phyloP scores from a whole-genome alignment of 1,140 invertebrate species.

The Brachystomella parvula region DNA sequence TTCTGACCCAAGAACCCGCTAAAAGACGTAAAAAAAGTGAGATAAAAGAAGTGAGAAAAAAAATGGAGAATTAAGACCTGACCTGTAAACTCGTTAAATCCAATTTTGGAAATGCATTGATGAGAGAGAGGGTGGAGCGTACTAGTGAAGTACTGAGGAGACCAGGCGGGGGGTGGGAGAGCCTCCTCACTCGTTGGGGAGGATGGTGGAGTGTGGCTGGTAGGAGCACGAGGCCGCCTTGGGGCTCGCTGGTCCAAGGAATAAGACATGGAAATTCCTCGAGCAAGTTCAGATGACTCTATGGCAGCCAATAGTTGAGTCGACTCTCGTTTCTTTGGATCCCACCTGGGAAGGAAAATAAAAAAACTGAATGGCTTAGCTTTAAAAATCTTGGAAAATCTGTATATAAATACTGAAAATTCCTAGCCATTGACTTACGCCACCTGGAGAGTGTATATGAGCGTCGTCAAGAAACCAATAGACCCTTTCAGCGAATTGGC shows the following conservation, averaged over 20 bases:
- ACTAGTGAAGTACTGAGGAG: constrained; percentile 48
- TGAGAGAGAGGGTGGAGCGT: constrained; percentile 57
- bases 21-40: too few species aligned
- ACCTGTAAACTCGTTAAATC: constrained; percentile 73
- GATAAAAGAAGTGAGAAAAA: too few species aligned
- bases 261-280: constrained; percentile 65
- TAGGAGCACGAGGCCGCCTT: constrained; percentile 43
- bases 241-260: constrained; percentile 61
- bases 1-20: constrained; percentile 76
- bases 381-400: too few species aligned
- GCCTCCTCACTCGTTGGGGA: too few species aligned
- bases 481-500: constrained; percentile 50
- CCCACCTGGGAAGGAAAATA: constrained; percentile 32
- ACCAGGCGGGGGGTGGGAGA: constrained; percentile 48
- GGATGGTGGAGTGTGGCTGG: constrained; percentile 41
- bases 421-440: not conserved
- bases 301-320: constrained; percentile 56
- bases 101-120: constrained; percentile 63
- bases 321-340: constrained; percentile 46
- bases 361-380: not conserved
- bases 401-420: not conserved
- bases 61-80: constrained; percentile 38
- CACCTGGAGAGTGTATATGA: constrained; percentile 46
- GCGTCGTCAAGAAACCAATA: constrained; percentile 52
- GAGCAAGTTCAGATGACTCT: constrained; percentile 61